These are phyloP conservation scores for Sarcophaga carnaria DNA, from an alignment of 2,888 invertebrate genomes.

Conservation along the genomic window DNA sequence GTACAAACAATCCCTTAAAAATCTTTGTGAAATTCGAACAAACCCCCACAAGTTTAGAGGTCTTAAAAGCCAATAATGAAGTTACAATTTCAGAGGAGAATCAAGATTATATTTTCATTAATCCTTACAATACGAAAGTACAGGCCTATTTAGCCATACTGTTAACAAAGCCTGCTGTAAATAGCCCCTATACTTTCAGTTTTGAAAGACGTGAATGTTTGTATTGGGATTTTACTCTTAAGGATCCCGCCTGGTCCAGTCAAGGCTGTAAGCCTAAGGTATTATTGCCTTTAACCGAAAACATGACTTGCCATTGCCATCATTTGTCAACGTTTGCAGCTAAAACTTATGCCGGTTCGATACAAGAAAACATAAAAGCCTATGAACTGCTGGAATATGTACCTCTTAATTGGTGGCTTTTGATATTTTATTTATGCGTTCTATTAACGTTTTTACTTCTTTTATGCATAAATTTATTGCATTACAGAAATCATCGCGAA, in stretches of 20 bases:
- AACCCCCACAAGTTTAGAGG: slow-evolving; percentile 69
- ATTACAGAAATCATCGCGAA: neutral
- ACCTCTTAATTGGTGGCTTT: slow-evolving; percentile 61
- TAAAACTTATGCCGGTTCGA: slow-evolving; percentile 55
- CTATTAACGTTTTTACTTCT: slow-evolving; percentile 2
- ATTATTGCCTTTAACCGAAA: slow-evolving; percentile 40
- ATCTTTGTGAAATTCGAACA: slow-evolving; percentile 60
- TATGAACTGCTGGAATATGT: slow-evolving; percentile 50
- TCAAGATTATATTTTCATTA: neutral
- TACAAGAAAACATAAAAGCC: slow-evolving; percentile 11
- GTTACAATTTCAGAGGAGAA: neutral
- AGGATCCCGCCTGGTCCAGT: slow-evolving; percentile 70
- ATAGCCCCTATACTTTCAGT: slow-evolving; percentile 48
- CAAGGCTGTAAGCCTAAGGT: slow-evolving; percentile 68
- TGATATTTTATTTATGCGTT: slow-evolving; percentile 49
- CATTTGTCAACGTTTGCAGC: slow-evolving; percentile 72
- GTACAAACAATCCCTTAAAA: slow-evolving; percentile 54
- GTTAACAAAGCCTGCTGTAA: slow-evolving; percentile 10
- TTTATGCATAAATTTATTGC: slow-evolving; percentile 31
- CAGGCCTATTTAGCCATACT: slow-evolving; percentile 66
- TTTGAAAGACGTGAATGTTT: slow-evolving; percentile 64
- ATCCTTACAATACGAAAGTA: neutral
- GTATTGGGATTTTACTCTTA: slow-evolving; percentile 67
- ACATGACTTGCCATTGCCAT: slow-evolving; percentile 69
- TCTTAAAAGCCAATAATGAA: slow-evolving; percentile 25